Conservation (phyloP, 2,797 vertebrate genomes). For the Urocyon cinereoargenteus region DNA sequence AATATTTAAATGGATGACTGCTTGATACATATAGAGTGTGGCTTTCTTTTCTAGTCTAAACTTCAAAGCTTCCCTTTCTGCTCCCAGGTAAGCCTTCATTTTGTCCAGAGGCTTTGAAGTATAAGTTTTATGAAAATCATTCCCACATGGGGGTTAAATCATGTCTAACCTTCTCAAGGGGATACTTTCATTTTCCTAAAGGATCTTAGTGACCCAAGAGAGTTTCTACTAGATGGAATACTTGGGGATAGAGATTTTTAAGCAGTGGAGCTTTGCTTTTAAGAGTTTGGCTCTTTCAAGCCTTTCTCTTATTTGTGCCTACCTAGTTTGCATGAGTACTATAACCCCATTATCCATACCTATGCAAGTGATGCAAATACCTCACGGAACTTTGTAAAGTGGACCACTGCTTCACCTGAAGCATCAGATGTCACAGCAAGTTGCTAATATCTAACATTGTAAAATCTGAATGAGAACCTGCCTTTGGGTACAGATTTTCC, state of each 20-base stretch:
- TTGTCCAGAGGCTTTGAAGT: not conserved
- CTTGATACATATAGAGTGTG: not conserved
- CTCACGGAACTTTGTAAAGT: not conserved
- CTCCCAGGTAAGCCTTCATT: not conserved
- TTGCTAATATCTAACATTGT: not conserved
- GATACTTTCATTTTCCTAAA: conserved; percentile 48
- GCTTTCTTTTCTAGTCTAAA: conserved; percentile 2
- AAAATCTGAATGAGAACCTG: conserved; percentile 12
- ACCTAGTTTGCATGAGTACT: not conserved
- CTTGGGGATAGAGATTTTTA: not conserved
- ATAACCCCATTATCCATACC: not conserved
- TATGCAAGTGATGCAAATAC: not conserved
- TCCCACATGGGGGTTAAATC: not conserved
- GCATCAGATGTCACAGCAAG: not conserved
- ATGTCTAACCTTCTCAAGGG: not conserved
- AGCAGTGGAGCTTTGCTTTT: not conserved
- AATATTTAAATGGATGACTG: not conserved
- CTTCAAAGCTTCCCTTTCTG: not conserved
- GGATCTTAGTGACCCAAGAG: not conserved
- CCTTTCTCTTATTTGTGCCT: not conserved
- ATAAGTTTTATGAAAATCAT: conserved; percentile 6
- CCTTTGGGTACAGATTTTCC: not conserved
- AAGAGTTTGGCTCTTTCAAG: not conserved
- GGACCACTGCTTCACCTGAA: not conserved
- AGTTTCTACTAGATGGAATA: not conserved